Evolutionary conservation across 1,140 invertebrate genomes (phyloP).

Genomic region (Argopecten irradians): DNA sequence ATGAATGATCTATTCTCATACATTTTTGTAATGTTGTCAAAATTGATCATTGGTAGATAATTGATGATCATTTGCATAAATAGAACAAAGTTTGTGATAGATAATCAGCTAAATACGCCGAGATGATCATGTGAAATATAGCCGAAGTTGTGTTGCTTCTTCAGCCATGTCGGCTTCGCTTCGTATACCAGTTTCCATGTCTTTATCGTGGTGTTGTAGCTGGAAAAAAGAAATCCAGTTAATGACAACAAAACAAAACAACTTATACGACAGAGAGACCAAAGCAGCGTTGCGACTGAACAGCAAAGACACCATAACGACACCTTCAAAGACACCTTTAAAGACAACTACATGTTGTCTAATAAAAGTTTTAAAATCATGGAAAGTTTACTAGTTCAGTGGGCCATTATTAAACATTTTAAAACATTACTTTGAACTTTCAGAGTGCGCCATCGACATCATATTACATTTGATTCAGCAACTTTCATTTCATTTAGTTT

Average conservation of each 20-base stretch:
- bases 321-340: not conserved
- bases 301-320: not conserved
- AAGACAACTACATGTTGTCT: not conserved
- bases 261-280: not conserved
- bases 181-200: slow-evolving; percentile 69
- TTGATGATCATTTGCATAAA: too few species aligned
- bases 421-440: not conserved
- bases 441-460: not conserved
- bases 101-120: too few species aligned
- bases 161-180: slow-evolving; percentile 79
- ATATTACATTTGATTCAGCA: not conserved
- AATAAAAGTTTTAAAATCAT: not conserved
- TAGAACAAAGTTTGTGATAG: too few species aligned
- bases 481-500: not conserved
- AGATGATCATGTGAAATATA: slow-evolving; percentile 29
- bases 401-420: not conserved
- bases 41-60: too few species aligned
- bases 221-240: slow-evolving; percentile 62
- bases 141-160: slow-evolving; percentile 45
- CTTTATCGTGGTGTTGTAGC: slow-evolving; percentile 84
- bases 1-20: too few species aligned
- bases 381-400: not conserved
- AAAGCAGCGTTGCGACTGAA: not conserved
- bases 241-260: not conserved
- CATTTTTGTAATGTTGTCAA: too few species aligned